Evolutionary conservation across 1,140 invertebrate species (phyloP), one percentile per base, ranked within the genome.

Genomic region (Argopecten irradians): DNA sequence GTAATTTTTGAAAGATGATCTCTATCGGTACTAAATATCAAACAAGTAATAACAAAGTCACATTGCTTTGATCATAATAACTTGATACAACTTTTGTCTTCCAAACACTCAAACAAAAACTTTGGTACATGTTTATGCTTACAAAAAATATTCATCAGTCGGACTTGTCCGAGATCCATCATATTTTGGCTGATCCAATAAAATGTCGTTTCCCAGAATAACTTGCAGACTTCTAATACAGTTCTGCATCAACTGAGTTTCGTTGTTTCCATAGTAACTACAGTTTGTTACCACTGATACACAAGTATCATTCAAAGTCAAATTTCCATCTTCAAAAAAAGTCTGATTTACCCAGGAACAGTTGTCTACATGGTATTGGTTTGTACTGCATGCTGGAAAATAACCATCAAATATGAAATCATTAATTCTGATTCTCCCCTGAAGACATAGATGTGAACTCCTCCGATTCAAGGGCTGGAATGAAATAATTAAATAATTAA

Each of bases 61-160:
- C n/a, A n/a, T n/a, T n/a, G n/a, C n/a, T n/a, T n/a, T n/a, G n/a
- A n/a, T n/a, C n/a, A n/a, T n/a, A n/a, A n/a, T n/a, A n/a, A n/a
- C n/a, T n/a, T n/a, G n/a, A n/a, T n/a, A n/a, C n/a, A n/a, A n/a
- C n/a, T n/a, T n/a, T n/a, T n/a, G n/a, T n/a, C n/a, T n/a, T n/a
- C n/a, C n/a, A n/a, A n/a, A n/a, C n/a, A n/a, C n/a, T n/a, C n/a
- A n/a, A n/a, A n/a, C n/a, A n/a, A n/a, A n/a, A 13, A 83, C 83
- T 35, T 28, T 71, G 34, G 43, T 33, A 35, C 33, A 41, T 36
- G 41, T 43, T n/a, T 16, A 28, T 13, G 93, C 93, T 93, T 90
- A 94, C 94, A 94, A 93, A 89, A 94, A 94, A 85, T 93, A 94
- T 85, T 94, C 94, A 32, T 94, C 93, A 83, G 92, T 94, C 0